phyloP scores from a whole-genome alignment of 30 jellyfish, hydroid and myxozoan genomes.

The Euphysa ruthae region DNA sequence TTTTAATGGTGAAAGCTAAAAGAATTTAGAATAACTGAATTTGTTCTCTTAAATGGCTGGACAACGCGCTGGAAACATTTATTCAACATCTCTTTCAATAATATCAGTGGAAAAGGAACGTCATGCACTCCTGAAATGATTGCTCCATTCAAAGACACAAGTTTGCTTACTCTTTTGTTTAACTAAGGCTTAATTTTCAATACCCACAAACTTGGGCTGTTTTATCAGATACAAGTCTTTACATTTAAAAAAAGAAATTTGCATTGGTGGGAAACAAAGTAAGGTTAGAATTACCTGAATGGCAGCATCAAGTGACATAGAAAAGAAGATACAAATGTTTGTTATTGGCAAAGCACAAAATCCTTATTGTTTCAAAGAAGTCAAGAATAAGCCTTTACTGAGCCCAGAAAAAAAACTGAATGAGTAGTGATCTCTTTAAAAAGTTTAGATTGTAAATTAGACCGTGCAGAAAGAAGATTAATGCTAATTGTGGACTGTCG shows the following conservation, averaged over 20 bases:
- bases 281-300: background rate
- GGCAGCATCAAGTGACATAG: background rate
- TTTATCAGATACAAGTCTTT: background rate
- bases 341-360: background rate
- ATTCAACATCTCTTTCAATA: too few relatives aligned
- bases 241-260: background rate
- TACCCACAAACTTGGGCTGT: background rate
- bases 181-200: too few relatives aligned
- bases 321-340: background rate
- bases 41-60: too few relatives aligned
- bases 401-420: slow-evolving; percentile 34
- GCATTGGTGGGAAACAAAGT: background rate
- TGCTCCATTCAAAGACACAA: too few relatives aligned
- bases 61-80: too few relatives aligned
- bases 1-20: too few relatives aligned
- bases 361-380: background rate
- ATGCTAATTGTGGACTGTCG: slow-evolving; percentile 39
- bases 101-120: too few relatives aligned
- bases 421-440: slow-evolving; percentile 19
- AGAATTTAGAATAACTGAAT: too few relatives aligned
- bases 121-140: too few relatives aligned
- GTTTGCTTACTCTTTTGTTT: too few relatives aligned
- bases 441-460: slow-evolving; percentile 27
- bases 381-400: background rate
- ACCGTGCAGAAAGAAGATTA: background rate